A percentile compares a stretch with the other conserved stretches of the same genome.
Conservation (phyloP, 2,797 vertebrate species). For the Hozukius guyotensis region DNA sequence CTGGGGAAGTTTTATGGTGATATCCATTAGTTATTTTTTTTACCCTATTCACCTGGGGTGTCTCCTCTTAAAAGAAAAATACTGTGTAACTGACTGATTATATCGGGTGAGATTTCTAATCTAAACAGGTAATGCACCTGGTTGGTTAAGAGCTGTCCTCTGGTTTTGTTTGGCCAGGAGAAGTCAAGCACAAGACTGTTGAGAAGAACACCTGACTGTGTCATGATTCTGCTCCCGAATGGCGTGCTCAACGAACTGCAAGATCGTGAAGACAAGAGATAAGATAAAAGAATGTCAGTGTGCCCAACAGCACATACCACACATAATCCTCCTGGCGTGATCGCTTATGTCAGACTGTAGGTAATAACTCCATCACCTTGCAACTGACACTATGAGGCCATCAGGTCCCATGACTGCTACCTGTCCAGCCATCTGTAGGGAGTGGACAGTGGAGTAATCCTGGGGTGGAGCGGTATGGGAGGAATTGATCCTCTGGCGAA, state of each 20-base stretch:
- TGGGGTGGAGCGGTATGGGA: constrained; percentile 68
- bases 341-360: background rate
- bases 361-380: constrained; percentile 77
- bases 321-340: constrained; percentile 20
- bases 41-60: too few species aligned
- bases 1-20: too few species aligned
- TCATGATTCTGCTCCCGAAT: constrained; percentile 89
- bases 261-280: constrained; percentile 32
- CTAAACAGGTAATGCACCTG: constrained; percentile 35
- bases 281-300: constrained; percentile 20
- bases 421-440: constrained; percentile 78
- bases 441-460: constrained; percentile 52
- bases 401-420: constrained; percentile 89
- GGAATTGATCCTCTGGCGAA: constrained; percentile 80
- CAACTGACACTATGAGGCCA: constrained; percentile 87
- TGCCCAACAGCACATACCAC: constrained; percentile 23
- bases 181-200: constrained; percentile 90
- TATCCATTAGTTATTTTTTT: too few species aligned
- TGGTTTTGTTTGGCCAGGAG: constrained; percentile 83
- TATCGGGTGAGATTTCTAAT: background rate
- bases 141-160: constrained; percentile 61
- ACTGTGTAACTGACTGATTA: background rate
- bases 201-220: constrained; percentile 87
- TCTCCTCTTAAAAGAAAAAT: background rate
- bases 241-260: constrained; percentile 87